Percentiles rank a stretch among this genome's conserved stretches.
phyloP scores from a whole-genome alignment of 2,888 invertebrate species.

The Mesoligia furuncula region DNA sequence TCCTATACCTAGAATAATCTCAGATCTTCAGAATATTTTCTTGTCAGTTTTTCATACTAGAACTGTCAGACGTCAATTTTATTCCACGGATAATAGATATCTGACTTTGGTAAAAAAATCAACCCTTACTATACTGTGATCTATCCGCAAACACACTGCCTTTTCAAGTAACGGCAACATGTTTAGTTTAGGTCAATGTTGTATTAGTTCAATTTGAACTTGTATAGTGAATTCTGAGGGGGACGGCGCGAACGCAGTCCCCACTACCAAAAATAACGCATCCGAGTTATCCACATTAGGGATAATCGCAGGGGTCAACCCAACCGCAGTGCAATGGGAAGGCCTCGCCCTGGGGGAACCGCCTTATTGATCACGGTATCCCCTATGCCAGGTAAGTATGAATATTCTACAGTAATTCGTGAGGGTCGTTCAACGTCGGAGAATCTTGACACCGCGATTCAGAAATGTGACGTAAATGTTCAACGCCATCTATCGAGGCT shows the following conservation, averaged over 20 bases:
- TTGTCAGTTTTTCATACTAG: too few species aligned
- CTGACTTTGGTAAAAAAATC: too few species aligned
- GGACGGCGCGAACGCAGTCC: constrained; percentile 60
- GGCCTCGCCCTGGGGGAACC: constrained; percentile 60
- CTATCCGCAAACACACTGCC: background rate
- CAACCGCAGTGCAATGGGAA: constrained; percentile 52
- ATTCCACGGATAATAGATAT: too few species aligned
- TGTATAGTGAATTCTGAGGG: constrained; percentile 12
- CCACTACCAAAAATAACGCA: constrained; percentile 58
- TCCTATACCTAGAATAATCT: too few species aligned
- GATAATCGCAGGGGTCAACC: constrained; percentile 55
- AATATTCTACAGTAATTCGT: background rate
- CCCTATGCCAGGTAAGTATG: constrained; percentile 60
- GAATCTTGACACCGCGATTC: constrained; percentile 51
- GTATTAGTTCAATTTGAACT: background rate
- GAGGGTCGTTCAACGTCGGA: constrained; percentile 38
- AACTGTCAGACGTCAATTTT: too few species aligned
- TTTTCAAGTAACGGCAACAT: background rate
- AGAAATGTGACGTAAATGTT: constrained; percentile 27
- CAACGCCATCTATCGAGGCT: constrained; percentile 45
- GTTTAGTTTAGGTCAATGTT: background rate
- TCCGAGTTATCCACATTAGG: constrained; percentile 57
- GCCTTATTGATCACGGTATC: constrained; percentile 54
- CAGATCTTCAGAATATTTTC: too few species aligned
- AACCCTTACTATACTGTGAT: background rate